Base-by-base conservation (phyloP, 1,140 invertebrate genomes). In the Triops longicaudatus region DNA sequence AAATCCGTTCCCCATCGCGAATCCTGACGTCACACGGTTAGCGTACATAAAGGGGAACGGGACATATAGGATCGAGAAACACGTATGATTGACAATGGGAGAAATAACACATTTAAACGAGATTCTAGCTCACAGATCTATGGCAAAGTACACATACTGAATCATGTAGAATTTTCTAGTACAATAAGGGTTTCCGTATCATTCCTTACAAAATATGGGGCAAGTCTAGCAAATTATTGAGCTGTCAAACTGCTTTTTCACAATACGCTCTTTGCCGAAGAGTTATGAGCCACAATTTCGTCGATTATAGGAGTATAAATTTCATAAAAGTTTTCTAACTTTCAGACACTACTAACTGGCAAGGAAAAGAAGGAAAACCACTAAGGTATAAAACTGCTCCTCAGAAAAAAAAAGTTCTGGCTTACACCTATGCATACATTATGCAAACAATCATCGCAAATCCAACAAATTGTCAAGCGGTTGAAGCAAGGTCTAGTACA, bases 101-200 rank as follows among this genome's bases (percentile, higher is more conserved):
- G 50, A 63, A 63, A 22, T 63, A 63, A 63, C 50, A 63, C 50
- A 14, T 5, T 63, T 63, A 63, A n/a, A 37, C 17, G 50, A 63
- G 50, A 63, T 63, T 63, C 50, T 63, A 63, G 50, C 50, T 63
- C 50, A 63, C 50, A 63, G 50, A 63, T 63, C 50, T 63, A 63
- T 63, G n/a, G 50, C 50, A 63, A 63, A 63, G 14, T 63, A 14
- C 50, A 63, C 14, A 63, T 6, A n/a, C 14, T 63, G 50, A 63
- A 6, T n/a, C 6, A 63, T 7, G 50, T 63, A 63, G 50, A 63
- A 37, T 37, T 63, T 63, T 17, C 50, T 63, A 63, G 22, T 63
- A 63, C 50, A 63, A 63, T 63, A 63, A 63, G 17, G 9, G 50
- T 17, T n/a, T 63, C 50, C 17, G 17, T 63, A 37, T 37, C 31